These are phyloP conservation scores for Anguilla pacifica DNA, from an alignment of 2,797 vertebrate species.

Conservation along the genomic window DNA sequence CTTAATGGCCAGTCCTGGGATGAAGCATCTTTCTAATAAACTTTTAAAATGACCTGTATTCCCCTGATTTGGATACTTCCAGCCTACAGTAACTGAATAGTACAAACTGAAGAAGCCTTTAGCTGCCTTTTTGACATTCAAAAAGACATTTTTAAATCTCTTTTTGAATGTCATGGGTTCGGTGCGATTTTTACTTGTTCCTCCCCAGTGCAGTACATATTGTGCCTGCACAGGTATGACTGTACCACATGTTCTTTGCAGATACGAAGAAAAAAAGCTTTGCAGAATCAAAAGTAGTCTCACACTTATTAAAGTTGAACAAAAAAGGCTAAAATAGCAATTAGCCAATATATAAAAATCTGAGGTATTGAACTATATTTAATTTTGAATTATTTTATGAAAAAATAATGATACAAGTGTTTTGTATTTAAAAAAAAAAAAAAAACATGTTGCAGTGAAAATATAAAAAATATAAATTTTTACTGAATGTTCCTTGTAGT, in stretches of 20 bases:
- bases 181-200: not conserved
- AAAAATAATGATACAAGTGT: too few relatives aligned
- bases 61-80: not conserved
- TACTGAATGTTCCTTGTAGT: too few relatives aligned
- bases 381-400: too few relatives aligned
- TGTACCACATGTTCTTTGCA: too few relatives aligned
- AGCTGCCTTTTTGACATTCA: not conserved
- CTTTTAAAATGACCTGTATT: not conserved
- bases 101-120: not conserved
- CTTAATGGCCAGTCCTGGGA: not conserved
- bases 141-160: not conserved
- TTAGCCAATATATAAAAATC: too few relatives aligned
- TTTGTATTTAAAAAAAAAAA: too few relatives aligned
- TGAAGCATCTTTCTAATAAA: not conserved
- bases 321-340: too few relatives aligned
- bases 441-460: too few relatives aligned
- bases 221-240: not conserved
- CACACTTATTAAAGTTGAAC: too few relatives aligned
- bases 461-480: too few relatives aligned
- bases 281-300: too few relatives aligned
- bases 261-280: not conserved
- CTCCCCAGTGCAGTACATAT: not conserved
- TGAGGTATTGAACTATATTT: too few relatives aligned
- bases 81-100: not conserved
- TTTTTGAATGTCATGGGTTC: conserved; percentile 3